Conservation (phyloP, 92 coral and sea anemone species). For the Metridium senile region DNA sequence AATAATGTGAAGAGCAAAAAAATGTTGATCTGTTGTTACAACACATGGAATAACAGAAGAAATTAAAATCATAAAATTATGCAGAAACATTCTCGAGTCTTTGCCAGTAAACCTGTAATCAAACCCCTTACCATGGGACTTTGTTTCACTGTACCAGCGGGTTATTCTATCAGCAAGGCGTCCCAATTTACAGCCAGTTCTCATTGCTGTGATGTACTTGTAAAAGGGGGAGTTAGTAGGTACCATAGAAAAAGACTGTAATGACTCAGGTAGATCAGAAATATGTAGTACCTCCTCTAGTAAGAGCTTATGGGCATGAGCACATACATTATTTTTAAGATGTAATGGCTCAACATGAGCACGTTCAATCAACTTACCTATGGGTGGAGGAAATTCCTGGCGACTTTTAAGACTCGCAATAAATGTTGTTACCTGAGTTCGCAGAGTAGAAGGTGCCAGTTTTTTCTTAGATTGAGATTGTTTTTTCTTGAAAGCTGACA, state of each 20-base stretch:
- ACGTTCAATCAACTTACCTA: neutral
- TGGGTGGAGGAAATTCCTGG: conserved; percentile 2
- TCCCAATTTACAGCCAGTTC: conserved; percentile 12
- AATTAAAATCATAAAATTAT: conserved; percentile 54
- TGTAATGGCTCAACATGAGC: no score
- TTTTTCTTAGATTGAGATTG: conserved; percentile 25
- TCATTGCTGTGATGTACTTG: conserved; percentile 28
- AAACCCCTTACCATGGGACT: conserved; percentile 37
- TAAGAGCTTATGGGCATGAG: conserved; percentile 36
- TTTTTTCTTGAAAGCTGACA: conserved; percentile 23
- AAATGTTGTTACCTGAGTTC: neutral
- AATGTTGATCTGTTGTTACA: conserved; percentile 19
- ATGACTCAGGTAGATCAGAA: conserved; percentile 33
- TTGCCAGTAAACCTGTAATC: conserved; percentile 61
- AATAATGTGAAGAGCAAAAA: conserved; percentile 33
- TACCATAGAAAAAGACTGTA: conserved; percentile 42
- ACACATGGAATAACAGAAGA: conserved; percentile 26
- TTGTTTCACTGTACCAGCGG: conserved; percentile 54
- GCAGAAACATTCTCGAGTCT: conserved; percentile 45
- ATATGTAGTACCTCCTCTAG: conserved; percentile 35
- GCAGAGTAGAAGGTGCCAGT: conserved; percentile 1
- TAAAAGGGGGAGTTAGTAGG: conserved; percentile 40
- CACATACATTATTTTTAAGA: conserved; percentile 65
- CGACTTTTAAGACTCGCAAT: neutral
- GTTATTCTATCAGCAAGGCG: conserved; percentile 51